Base-by-base conservation (phyloP, 1,140 invertebrate species). In the Leptoteleia sp. region DNA sequence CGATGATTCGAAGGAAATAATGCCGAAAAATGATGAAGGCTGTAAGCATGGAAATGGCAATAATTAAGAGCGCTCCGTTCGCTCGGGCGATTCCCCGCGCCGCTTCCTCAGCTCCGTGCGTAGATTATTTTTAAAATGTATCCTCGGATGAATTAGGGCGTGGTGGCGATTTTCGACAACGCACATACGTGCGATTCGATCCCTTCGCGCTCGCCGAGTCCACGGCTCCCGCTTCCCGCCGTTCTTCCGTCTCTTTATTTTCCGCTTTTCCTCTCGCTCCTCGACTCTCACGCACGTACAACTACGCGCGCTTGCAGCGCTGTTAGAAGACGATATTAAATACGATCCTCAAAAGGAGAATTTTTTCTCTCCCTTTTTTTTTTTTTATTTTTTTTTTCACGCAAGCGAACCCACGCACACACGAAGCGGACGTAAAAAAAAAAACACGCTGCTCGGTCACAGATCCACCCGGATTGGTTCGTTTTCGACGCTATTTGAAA, bases 161-260 rank as follows among this genome's bases (percentile, higher is more conserved):
- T 76, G 73, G 73, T 76, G 64, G 73, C 73, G 73, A 76, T 76
- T 76, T 76, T 76, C 73, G 55, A 64, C 73, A 48, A 76, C 55
- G 64, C 55, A 70, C 54, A 76, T 76, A 76, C 71, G 37, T 68
- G 72, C 62, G 62, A 75, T 76, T 76, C 72, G 64, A 67, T 68
- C 62, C 72, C 64, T 76, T 67, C 62, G 61, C 61, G 47, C 61
- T 71, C 33, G 37, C 37, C 37, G 9, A 61, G 55, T 42, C 45
- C 42, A 40, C n/a, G 54, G 16, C 12, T 29, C 13, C 16, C 8
- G 19, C 27, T 3, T 19, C 42, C 31, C 37, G 8, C 45, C 33
- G 11, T 54, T 55, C 27, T 15, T 52, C 65, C 25, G 15, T 57
- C 48, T 54, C 62, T 75, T 67, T 59, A 76, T 76, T 76, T 76